Conservation (phyloP, 2,888 invertebrate species). For the Diadegma fenestrale region DNA sequence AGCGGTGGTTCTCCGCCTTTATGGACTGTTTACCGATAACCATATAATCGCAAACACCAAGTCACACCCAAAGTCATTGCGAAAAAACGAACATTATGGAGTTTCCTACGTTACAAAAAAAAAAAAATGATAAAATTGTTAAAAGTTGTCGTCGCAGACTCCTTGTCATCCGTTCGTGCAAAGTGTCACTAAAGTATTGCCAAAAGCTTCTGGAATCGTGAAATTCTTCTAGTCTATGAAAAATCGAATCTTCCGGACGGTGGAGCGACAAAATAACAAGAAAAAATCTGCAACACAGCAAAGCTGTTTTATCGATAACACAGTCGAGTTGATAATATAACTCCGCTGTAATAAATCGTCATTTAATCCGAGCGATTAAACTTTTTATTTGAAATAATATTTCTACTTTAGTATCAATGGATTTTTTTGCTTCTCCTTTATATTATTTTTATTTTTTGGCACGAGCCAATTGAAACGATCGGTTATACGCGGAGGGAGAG, state of each 20-base stretch:
- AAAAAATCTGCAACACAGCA: not conserved
- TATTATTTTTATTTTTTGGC: not conserved
- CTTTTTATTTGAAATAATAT: constrained; percentile 32
- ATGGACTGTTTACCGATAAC: constrained; percentile 52
- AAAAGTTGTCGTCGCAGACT: not conserved
- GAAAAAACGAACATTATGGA: not conserved
- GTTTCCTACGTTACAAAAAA: not conserved
- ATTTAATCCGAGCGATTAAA: constrained; percentile 1
- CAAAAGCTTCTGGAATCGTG: not conserved
- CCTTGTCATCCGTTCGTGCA: not conserved
- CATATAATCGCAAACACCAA: constrained; percentile 22
- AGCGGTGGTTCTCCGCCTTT: constrained; percentile 21
- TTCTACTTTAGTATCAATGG: not conserved
- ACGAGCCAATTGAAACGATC: constrained; percentile 54
- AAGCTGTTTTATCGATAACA: constrained; percentile 4
- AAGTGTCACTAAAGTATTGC: not conserved
- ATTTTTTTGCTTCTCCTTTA: not conserved
- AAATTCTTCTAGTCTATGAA: not conserved
- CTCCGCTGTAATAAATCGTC: constrained; percentile 7
- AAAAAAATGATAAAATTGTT: not conserved
- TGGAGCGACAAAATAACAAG: not conserved
- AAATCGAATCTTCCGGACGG: not conserved
- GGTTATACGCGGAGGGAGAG: not conserved
- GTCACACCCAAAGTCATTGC: constrained; percentile 11
- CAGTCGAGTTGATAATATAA: not conserved